A percentile compares a stretch with the other conserved stretches of the same genome.
phyloP scores from a whole-genome alignment of 2,797 vertebrate genomes.

The Poeciliopsis presidionis region DNA sequence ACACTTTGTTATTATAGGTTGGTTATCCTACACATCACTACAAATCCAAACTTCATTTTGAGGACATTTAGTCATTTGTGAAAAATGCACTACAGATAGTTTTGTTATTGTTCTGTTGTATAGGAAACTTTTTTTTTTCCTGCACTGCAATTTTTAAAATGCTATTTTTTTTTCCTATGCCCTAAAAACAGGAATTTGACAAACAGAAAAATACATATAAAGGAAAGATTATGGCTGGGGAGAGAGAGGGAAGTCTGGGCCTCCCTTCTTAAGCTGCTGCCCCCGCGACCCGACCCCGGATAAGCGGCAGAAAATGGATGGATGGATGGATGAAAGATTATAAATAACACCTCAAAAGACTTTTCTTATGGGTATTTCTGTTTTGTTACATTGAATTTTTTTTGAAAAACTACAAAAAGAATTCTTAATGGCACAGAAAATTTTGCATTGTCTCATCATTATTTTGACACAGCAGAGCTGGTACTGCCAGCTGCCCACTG shows the following conservation, averaged over 20 bases:
- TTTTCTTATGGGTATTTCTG: conserved; percentile 8
- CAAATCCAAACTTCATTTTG: background rate
- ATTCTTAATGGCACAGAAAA: conserved; percentile 46
- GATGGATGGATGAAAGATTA: too few species aligned
- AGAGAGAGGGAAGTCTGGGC: too few species aligned
- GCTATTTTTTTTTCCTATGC: background rate
- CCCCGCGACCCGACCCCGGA: too few species aligned
- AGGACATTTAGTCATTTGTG: background rate
- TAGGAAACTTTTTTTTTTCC: too few species aligned
- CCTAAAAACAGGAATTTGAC: background rate
- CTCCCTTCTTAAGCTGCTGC: too few species aligned
- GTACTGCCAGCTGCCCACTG: conserved; percentile 59
- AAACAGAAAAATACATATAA: background rate
- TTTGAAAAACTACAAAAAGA: conserved; percentile 11
- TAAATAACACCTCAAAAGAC: background rate
- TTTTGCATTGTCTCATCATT: conserved; percentile 60
- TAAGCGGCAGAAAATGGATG: too few species aligned
- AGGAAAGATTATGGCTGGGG: background rate
- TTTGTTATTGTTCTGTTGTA: background rate
- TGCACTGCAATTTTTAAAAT: background rate
- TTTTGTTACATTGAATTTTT: conserved; percentile 2
- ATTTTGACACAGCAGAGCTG: conserved; percentile 54
- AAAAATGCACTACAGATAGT: background rate
- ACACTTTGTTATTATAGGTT: background rate
- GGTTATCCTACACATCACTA: background rate